Percentiles rank a stretch among this genome's conserved stretches.
Conservation (phyloP, 2,797 vertebrate genomes). For the Pantherophis alleghaniensis region DNA sequence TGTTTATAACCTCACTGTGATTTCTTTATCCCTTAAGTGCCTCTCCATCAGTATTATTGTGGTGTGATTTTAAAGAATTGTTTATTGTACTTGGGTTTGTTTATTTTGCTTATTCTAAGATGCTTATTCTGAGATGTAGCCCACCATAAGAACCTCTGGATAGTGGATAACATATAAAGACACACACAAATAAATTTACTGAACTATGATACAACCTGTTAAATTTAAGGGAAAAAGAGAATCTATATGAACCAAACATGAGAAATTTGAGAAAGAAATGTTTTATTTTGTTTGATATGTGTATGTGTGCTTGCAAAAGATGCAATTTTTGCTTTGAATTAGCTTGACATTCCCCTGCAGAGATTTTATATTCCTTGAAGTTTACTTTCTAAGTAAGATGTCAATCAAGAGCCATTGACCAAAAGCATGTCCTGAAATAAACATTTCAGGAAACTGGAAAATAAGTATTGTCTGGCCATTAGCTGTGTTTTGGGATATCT, state of each 20-base stretch:
- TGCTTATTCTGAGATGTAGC: not conserved
- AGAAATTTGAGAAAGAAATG: constrained; percentile 26
- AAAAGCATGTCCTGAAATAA: not conserved
- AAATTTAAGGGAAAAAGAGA: not conserved
- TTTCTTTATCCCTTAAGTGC: not conserved
- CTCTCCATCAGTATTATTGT: not conserved
- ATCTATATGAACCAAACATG: not conserved
- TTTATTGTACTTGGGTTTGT: not conserved
- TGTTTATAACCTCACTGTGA: not conserved
- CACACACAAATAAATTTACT: not conserved
- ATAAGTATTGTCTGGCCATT: not conserved
- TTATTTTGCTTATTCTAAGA: not conserved
- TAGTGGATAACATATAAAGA: not conserved
- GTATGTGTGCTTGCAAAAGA: not conserved
- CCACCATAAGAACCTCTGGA: not conserved
- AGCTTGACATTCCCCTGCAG: constrained; percentile 10
- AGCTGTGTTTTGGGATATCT: not conserved
- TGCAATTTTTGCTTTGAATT: constrained; percentile 1
- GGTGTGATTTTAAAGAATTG: not conserved
- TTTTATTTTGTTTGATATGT: not conserved
- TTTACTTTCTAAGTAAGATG: constrained; percentile 8
- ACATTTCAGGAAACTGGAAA: not conserved
- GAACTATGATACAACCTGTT: not conserved
- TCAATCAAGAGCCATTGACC: not conserved
- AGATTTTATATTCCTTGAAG: constrained; percentile 2